These are phyloP conservation scores for Frankliniella fusca DNA, from an alignment of 2,888 invertebrate species.

Conservation along the genomic window DNA sequence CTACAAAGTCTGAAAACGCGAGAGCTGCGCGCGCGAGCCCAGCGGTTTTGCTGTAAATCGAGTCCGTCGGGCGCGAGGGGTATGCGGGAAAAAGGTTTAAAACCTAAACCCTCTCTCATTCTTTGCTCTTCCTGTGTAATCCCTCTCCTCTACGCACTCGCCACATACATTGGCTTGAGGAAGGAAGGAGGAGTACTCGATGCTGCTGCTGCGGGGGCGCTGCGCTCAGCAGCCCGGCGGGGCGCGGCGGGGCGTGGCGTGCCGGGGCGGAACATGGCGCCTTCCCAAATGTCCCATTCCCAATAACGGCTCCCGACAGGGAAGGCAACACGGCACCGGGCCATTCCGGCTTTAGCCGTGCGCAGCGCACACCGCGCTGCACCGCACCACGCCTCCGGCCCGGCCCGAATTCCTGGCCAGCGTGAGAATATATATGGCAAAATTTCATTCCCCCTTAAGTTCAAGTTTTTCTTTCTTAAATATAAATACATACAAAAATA, in stretches of 20 bases:
- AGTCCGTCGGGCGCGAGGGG: too few relatives aligned
- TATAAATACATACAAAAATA: too few relatives aligned
- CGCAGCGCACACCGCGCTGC: not conserved
- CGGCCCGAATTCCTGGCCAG: not conserved
- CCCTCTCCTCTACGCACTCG: not conserved
- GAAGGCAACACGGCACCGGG: not conserved
- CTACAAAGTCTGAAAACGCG: too few relatives aligned
- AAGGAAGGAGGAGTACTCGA: not conserved
- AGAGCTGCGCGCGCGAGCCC: too few relatives aligned
- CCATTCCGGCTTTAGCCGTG: not conserved
- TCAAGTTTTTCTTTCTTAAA: too few relatives aligned
- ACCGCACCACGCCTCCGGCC: not conserved
- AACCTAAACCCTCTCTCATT: not conserved
- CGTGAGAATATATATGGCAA: too few relatives aligned
- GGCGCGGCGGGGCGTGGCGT: not conserved
- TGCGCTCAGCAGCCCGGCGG: not conserved
- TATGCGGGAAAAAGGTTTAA: too few relatives aligned
- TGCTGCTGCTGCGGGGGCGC: not conserved
- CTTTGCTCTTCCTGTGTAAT: too few relatives aligned
- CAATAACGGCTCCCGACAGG: constrained; percentile 16
- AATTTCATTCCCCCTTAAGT: too few relatives aligned
- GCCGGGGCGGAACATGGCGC: not conserved
- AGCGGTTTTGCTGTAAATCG: too few relatives aligned
- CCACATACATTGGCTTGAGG: not conserved
- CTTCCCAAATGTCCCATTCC: constrained; percentile 12